Evolutionary conservation across 1,140 invertebrate species (phyloP), one percentile per base, ranked within the genome.

Genomic region (Drosophila rufa): DNA sequence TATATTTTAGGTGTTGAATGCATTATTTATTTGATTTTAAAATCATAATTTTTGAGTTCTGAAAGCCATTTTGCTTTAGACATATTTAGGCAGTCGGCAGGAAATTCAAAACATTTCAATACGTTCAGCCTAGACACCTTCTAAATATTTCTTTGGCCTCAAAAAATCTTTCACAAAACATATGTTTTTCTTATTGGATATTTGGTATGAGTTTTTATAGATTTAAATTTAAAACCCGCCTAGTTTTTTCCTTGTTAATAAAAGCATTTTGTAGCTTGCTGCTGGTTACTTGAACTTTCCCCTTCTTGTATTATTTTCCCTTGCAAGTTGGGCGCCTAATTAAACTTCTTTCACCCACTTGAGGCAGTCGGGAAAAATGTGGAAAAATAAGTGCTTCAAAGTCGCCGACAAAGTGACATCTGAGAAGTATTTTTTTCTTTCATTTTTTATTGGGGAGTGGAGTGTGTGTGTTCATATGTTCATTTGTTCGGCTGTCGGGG

Each of bases 261-360:
- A 40, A 19, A 27, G 6, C 19, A 74, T 19, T 58, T 43, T 62
- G 22, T 17, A 15, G 25, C 58, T n/a, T 9, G 17, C 14, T 43
- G 57, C 14, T 43, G 57, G n/a, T 38, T 47, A 4, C 19, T 12
- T 55, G 61, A 69, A 69, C 40, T 48, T 55, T 53, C 25, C 50
- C 25, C 42, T 42, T 30, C 27, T 11, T 4, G 2, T 22, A 17
- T 25, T 7, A n/a, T 14, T 17, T 45, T 67, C 27, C 36, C 43
- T 56, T 69, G 60, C 22, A 56, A 56, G 43, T 56, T 42, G 14
- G 30, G 50, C 51, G 51, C 64, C 75, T 78, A 78, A 78, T 78
- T 78, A 78, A 78, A 78, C 74, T 69, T 74, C 67, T 73, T 73
- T 78, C 75, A 78, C 64, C 75, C 75, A 57, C 74, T 74, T 73